phyloP scores from a whole-genome alignment of 2,113 vertebrate genomes.

The Mesembrinibis cayennensis region DNA sequence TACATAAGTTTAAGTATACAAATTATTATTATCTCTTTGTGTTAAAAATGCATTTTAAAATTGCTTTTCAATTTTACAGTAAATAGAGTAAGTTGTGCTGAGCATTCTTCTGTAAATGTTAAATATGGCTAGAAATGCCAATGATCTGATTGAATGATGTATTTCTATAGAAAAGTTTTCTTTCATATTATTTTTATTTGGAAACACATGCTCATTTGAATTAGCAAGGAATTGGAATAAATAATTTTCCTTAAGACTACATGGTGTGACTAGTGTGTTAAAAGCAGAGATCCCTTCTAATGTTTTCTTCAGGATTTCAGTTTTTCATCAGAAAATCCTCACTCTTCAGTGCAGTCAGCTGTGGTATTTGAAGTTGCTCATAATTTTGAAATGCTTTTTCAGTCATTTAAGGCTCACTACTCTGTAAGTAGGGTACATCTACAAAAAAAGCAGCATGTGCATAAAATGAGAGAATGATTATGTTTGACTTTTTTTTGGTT shows the following conservation, averaged over 20 bases:
- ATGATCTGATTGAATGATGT: neutral
- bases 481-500: neutral
- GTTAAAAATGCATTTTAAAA: neutral
- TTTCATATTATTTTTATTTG: neutral
- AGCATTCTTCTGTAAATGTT: neutral
- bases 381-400: neutral
- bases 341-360: neutral
- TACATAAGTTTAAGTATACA: neutral
- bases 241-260: neutral
- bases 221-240: neutral
- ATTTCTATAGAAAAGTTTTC: neutral
- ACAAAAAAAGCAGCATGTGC: neutral
- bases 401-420: neutral
- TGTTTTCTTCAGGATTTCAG: neutral
- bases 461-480: neutral
- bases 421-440: neutral
- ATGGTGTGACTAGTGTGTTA: neutral
- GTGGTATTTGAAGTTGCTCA: neutral
- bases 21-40: neutral
- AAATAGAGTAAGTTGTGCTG: neutral
- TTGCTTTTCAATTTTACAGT: neutral
- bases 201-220: neutral
- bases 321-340: neutral
- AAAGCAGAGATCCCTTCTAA: neutral
- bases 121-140: neutral